phyloP scores from a whole-genome alignment of 1,140 invertebrate species.

The Galendromus occidentalis region DNA sequence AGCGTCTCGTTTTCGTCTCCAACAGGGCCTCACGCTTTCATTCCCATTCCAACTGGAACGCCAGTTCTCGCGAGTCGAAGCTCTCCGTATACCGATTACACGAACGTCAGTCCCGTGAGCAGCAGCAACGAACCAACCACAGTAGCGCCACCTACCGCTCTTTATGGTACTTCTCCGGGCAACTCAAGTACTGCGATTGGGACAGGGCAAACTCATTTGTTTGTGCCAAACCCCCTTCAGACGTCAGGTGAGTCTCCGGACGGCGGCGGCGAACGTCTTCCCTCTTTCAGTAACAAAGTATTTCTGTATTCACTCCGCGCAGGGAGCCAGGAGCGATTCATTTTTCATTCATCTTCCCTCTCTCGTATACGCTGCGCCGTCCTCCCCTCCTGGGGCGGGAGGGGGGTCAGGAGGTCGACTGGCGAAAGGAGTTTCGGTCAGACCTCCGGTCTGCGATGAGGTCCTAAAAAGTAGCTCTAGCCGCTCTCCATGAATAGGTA shows the following conservation, averaged over 20 bases:
- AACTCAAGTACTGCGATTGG: constrained; percentile 10
- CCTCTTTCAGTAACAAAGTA: too few relatives aligned
- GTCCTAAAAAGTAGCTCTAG: too few relatives aligned
- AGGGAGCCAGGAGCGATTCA: too few relatives aligned
- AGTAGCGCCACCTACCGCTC: constrained; percentile 12
- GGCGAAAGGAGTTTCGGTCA: too few relatives aligned
- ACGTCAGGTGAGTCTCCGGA: not conserved
- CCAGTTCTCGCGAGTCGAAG: constrained; percentile 12
- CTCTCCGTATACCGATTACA: constrained; percentile 10
- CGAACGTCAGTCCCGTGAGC: constrained; percentile 11
- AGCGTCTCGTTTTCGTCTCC: not conserved
- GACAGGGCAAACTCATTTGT: constrained; percentile 1
- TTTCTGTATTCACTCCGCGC: too few relatives aligned
- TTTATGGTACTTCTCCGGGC: constrained; percentile 12
- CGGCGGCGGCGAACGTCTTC: too few relatives aligned
- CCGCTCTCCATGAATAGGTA: too few relatives aligned
- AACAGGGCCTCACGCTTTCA: constrained; percentile 11
- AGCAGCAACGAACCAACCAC: constrained; percentile 10
- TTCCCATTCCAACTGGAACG: constrained; percentile 12
- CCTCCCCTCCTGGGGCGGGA: too few relatives aligned
- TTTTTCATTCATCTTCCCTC: too few relatives aligned
- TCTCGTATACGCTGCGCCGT: too few relatives aligned
- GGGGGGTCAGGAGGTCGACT: too few relatives aligned
- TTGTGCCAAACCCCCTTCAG: constrained; percentile 1
- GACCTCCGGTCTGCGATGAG: too few relatives aligned